phyloP scores from a whole-genome alignment of 2,888 invertebrate genomes.

The Drosophila putrida region DNA sequence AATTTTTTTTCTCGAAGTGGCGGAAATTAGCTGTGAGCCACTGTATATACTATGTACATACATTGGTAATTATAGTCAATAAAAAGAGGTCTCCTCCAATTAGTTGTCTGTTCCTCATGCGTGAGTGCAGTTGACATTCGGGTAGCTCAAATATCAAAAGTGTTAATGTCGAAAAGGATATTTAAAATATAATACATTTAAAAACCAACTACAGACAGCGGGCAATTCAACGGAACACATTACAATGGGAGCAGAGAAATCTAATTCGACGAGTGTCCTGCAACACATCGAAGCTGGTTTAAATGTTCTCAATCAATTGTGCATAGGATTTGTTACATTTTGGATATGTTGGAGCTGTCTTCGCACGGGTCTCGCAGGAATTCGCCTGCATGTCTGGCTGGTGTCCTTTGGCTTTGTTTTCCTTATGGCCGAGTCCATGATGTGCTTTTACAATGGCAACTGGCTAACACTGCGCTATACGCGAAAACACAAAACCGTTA shows the following conservation, averaged over 20 bases:
- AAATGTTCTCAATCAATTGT: conserved; percentile 77
- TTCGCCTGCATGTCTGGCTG: conserved; percentile 80
- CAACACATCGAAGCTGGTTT: conserved; percentile 69
- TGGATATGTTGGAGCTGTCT: conserved; percentile 80
- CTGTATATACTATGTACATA: conserved; percentile 6
- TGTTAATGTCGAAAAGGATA: conserved; percentile 2
- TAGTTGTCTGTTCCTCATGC: conserved; percentile 22
- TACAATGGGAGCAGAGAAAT: conserved; percentile 34
- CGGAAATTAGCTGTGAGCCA: too few species aligned
- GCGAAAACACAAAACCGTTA: conserved; percentile 70
- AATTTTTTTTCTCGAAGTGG: too few species aligned
- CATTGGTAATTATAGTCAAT: conserved; percentile 28
- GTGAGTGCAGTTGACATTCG: conserved; percentile 14
- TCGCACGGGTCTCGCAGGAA: conserved; percentile 60
- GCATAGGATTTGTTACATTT: conserved; percentile 81
- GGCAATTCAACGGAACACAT: background rate
- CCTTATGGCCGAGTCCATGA: conserved; percentile 82
- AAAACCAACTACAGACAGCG: background rate
- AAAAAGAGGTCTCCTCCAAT: conserved; percentile 20
- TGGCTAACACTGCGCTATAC: conserved; percentile 65
- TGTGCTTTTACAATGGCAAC: conserved; percentile 82
- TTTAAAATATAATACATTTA: background rate
- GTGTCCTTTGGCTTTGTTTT: conserved; percentile 77
- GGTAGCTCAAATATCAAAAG: background rate
- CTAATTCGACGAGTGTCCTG: conserved; percentile 38